These are phyloP conservation scores for Acomys russatus DNA, from an alignment of 2,797 vertebrate genomes.

Conservation along the genomic window DNA sequence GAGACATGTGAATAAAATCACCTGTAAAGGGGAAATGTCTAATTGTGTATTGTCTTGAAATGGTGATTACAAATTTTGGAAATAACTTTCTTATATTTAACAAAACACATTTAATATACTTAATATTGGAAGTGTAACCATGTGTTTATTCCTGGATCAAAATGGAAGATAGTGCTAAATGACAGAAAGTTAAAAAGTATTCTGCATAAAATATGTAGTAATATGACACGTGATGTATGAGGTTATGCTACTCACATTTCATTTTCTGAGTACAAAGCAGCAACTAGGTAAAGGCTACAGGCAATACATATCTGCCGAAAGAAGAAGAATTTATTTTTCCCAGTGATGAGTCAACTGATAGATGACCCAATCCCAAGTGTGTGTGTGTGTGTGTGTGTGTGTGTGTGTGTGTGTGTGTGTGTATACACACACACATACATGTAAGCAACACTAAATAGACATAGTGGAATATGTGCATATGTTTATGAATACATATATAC, in stretches of 20 bases:
- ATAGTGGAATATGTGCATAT: not conserved
- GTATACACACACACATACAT: not conserved
- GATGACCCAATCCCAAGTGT: too few species aligned
- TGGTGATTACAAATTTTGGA: not conserved
- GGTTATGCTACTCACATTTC: not conserved
- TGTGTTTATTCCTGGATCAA: slow-evolving; percentile 42
- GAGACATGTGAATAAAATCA: not conserved
- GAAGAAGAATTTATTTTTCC: not conserved
- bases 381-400: not conserved
- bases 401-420: not conserved
- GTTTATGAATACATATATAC: not conserved
- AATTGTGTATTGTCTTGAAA: slow-evolving; percentile 15
- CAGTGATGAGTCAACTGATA: not conserved
- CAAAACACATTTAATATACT: slow-evolving; percentile 41
- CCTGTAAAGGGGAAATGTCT: slow-evolving; percentile 7
- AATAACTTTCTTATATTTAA: not conserved
- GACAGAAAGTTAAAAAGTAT: not conserved
- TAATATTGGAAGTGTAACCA: not conserved
- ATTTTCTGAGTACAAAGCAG: not conserved
- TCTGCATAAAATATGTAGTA: slow-evolving; percentile 29
- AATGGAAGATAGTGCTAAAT: not conserved
- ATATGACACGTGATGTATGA: not conserved
- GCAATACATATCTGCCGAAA: too few species aligned
- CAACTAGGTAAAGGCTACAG: not conserved
- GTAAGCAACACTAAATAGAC: not conserved